Evolutionary conservation across 1,140 invertebrate species (phyloP).

Genomic region (Drosophila littoralis): DNA sequence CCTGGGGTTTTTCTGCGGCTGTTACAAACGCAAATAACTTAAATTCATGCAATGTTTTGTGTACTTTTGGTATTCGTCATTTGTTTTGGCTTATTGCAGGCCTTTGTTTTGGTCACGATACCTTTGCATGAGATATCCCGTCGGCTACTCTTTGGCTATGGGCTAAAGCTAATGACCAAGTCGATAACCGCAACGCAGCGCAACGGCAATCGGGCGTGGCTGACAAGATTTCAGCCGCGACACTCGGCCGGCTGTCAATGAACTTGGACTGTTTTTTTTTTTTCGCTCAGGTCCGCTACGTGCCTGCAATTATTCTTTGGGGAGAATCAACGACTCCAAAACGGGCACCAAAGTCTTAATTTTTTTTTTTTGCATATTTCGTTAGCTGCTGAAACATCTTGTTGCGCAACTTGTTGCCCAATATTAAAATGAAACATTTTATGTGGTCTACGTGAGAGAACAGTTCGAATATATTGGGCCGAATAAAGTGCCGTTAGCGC

Average conservation of each 20-base stretch:
- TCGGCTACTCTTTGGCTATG: conserved; percentile 5
- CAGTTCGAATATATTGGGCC: conserved; percentile 5
- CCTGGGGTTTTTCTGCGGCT: conserved; percentile 24
- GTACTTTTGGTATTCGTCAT: conserved; percentile 41
- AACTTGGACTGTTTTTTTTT: conserved; percentile 51
- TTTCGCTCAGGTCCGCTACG: conserved; percentile 43
- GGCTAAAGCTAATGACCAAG: conserved; percentile 38
- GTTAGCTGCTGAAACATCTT: conserved; percentile 1
- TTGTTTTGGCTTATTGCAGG: conserved; percentile 16
- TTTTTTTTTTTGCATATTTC: conserved; percentile 31
- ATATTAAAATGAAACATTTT: conserved; percentile 52
- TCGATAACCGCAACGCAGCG: conserved; percentile 37
- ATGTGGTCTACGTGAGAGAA: conserved; percentile 38
- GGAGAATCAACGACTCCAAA: conserved; percentile 1
- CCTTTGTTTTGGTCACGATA: conserved; percentile 50
- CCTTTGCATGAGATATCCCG: conserved; percentile 24
- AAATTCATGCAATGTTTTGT: conserved; percentile 36
- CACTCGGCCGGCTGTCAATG: conserved; percentile 60
- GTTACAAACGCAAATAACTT: conserved; percentile 36
- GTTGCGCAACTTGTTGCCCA: conserved; percentile 43
- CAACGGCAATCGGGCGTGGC: conserved; percentile 67
- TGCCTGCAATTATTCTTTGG: conserved; percentile 74
- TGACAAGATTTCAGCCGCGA: conserved; percentile 25
- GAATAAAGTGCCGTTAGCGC: conserved; percentile 62
- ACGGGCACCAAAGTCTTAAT: conserved; percentile 1